These are phyloP conservation scores for Chrysolina haemoptera DNA, from an alignment of 2,888 invertebrate species.

Conservation along the genomic window DNA sequence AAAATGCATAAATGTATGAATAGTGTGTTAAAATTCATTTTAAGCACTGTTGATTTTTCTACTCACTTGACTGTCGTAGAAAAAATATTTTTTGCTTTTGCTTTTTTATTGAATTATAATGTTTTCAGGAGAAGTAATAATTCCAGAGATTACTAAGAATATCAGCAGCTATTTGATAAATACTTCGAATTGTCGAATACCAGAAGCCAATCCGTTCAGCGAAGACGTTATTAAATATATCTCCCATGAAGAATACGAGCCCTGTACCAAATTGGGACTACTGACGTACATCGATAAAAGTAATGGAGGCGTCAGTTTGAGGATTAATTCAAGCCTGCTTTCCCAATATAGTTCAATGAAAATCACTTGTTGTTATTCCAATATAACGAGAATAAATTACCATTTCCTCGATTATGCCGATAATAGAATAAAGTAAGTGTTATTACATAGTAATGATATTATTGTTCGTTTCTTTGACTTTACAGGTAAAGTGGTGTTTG, in stretches of 20 bases:
- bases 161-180: constrained; percentile 56
- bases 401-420: constrained; percentile 51
- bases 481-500: no score
- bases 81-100: no score
- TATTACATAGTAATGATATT: no score
- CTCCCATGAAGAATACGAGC: constrained; percentile 50
- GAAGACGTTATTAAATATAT: constrained; percentile 57
- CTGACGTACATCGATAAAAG: constrained; percentile 57
- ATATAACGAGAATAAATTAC: constrained; percentile 59
- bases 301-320: constrained; percentile 48
- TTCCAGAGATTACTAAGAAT: constrained; percentile 4
- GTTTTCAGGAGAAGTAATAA: constrained; percentile 10
- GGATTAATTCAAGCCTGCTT: constrained; percentile 53
- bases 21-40: no score
- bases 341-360: constrained; percentile 55
- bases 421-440: constrained; percentile 53
- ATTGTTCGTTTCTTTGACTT: no score
- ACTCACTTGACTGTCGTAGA: no score
- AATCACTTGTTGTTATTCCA: constrained; percentile 61
- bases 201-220: constrained; percentile 58
- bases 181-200: constrained; percentile 58
- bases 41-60: no score
- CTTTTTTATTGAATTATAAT: background rate
- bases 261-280: constrained; percentile 55
- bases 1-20: no score